Conservation (phyloP, 2,113 vertebrate genomes). For the Ochotona princeps region DNA sequence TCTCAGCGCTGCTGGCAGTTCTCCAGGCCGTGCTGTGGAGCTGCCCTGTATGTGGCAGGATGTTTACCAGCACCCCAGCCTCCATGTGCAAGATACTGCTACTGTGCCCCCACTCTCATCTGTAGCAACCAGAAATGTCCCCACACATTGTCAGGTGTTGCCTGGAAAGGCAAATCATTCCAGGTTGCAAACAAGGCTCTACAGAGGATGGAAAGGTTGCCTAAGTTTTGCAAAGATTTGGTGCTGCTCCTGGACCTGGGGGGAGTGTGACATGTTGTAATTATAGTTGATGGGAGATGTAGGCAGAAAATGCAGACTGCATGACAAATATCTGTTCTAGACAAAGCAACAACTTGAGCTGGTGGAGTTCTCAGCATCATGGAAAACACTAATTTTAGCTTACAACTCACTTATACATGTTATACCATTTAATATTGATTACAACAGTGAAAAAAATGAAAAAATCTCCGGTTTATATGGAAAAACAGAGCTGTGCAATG, state of each 20-base stretch:
- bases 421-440: neutral
- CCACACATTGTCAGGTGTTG: neutral
- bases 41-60: accelerated
- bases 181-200: neutral
- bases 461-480: neutral
- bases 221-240: neutral
- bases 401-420: neutral
- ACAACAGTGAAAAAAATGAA: neutral
- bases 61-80: neutral
- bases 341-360: neutral
- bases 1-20: accelerated
- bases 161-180: neutral
- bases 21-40: accelerated
- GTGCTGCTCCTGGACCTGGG: neutral
- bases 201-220: neutral
- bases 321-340: neutral
- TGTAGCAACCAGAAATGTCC: neutral
- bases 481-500: neutral
- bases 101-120: accelerated
- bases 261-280: too few species aligned
- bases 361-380: neutral
- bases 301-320: neutral
- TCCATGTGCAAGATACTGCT: too few species aligned
- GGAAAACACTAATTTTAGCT: neutral
- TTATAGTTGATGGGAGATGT: neutral